Evolutionary conservation across 2,113 vertebrate genomes (phyloP), one percentile per base, ranked within the genome.

Genomic region (Chionodraco myersi): DNA sequence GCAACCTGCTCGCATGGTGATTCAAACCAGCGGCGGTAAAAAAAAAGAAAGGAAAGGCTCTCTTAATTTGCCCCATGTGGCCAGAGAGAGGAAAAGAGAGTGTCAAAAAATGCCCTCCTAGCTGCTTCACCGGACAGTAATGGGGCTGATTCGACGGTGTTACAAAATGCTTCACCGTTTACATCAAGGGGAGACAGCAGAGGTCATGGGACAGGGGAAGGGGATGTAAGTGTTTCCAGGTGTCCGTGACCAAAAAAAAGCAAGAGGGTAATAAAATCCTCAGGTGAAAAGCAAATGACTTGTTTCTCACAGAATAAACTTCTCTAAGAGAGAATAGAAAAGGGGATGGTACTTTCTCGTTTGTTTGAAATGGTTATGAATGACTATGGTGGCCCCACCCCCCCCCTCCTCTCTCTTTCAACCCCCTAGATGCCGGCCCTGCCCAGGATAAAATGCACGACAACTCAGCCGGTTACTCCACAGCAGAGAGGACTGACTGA

Each of bases 371-470:
- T 89, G 86, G 86, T 92, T 93, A 88, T 92, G 89, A 94, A 94
- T 92, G 91, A 94, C 83, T 79, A 30, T 14, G 5, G 72, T 88
- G 87, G 91, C 88, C 91, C 90, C 94, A 81, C 89, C 88, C 79
- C 88, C 53, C 49, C 86, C 86, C 87, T 77, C 83, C 84, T 91
- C 76, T 67, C 65, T 53, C 82, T 85, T 86, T 80, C 86, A 90
- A 77, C 84, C 78, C 87, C 86, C 86, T 49, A 84, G 90, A 93
- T 89, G 87, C 88, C 77, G 90, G 94, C 92, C 92, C 94, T 88
- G 90, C 92, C 92, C 94, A 93, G 93, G 89, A 94, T 94, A 92
- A 93, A 95, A 94, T 91, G 90, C 87, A 87, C 80, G 91, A 82
- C 86, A 81, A 72, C 83, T 88, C 89, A 89, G 87, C 83, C 83